Base-by-base conservation (phyloP, 2,888 invertebrate genomes). In the Rhingia campestris region DNA sequence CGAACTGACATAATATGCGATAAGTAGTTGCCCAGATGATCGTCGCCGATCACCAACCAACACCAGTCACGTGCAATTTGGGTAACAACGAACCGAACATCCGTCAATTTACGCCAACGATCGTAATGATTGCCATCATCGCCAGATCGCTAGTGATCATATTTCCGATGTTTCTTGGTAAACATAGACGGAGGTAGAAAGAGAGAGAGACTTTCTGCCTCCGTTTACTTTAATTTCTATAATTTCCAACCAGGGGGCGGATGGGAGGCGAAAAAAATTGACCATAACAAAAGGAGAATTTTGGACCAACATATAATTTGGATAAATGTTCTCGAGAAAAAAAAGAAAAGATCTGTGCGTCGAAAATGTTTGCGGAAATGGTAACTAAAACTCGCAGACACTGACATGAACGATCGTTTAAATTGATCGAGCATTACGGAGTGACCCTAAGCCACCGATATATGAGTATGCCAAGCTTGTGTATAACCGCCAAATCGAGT, bases 161-260 rank as follows among this genome's bases (percentile, higher is more conserved):
- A 61, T 43, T 63, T 39, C n/a, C 49, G 61, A 56, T 58, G 59
- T 79, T 43, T 37, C 33, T 14, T 45, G 2, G 22, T 22, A 22
- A 22, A 2, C 22, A 22, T 22, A 22, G 22, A 22, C 22, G 22
- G 22, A 22, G 22, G 22, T 22, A 22, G 22, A 22, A 22, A 22
- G 22, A 54, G 51, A 9, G 58, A 43, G 37, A 49, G 53, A 54
- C 69, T 64, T 22, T 80, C 66, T 80, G 84, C 84, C 84, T 84
- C 84, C 84, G 84, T 84, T 84, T 84, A 84, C 74, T 54, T 84
- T 84, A 80, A 84, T 84, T 84, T 84, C 74, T 80, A 74, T 84
- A 84, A 84, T 84, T 84, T 79, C 43, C 61, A 63, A 59, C 72
- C 47, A 59, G 64, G 49, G 64, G 51, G 53, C 58, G 47, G 41